These are phyloP conservation scores for Gymnarchus niloticus DNA, from an alignment of 2,113 vertebrate species.

Conservation along the genomic window DNA sequence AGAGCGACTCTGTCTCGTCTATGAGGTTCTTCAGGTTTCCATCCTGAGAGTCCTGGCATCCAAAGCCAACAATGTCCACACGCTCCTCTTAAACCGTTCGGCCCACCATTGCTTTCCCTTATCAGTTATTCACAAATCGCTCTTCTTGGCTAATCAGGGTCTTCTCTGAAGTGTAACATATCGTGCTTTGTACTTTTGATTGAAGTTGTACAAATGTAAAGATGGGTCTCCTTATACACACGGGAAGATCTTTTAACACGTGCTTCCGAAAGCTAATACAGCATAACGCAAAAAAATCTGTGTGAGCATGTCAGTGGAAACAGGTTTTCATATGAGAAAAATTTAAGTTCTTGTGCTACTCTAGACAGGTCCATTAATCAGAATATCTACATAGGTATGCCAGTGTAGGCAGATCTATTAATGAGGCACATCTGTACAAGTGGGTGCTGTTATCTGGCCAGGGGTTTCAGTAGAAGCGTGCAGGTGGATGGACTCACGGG, in stretches of 20 bases:
- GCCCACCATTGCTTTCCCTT: background rate
- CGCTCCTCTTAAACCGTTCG: background rate
- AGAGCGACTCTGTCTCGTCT: constrained; percentile 88
- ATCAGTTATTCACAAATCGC: background rate
- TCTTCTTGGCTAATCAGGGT: background rate
- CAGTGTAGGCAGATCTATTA: background rate
- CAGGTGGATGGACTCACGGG: background rate
- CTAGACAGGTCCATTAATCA: background rate
- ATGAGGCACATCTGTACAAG: background rate
- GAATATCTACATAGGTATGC: background rate
- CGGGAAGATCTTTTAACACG: background rate
- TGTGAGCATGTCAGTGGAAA: background rate
- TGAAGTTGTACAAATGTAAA: background rate
- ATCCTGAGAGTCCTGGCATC: constrained; percentile 69
- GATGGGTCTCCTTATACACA: background rate
- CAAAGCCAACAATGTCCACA: background rate
- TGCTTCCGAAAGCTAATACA: background rate
- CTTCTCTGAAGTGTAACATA: background rate
- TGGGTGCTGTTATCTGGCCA: background rate
- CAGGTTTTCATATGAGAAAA: background rate
- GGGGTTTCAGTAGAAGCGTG: background rate
- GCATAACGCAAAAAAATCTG: background rate
- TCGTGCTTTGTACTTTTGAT: background rate
- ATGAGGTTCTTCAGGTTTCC: constrained; percentile 89
- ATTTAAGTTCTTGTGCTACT: no score